phyloP scores from a whole-genome alignment of 2,113 vertebrate species.

The Alces alces region DNA sequence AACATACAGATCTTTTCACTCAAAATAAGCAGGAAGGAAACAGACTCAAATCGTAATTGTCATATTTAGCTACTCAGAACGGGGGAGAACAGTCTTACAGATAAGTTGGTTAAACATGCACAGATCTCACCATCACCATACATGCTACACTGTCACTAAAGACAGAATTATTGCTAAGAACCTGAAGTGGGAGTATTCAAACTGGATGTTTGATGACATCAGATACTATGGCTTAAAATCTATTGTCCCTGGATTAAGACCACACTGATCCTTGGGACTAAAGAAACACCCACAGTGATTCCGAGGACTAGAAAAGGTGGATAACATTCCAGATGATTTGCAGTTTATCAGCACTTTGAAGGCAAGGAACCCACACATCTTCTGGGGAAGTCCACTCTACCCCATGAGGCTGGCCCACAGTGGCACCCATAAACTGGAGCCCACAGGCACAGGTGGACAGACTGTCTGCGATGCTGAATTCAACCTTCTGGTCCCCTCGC shows the following conservation, averaged over 20 bases:
- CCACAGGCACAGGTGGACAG: neutral
- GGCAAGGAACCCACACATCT: neutral
- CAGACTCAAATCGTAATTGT: constrained; percentile 45
- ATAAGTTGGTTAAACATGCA: constrained; percentile 20
- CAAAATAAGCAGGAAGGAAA: constrained; percentile 56
- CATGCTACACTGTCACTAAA: neutral
- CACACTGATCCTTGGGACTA: neutral
- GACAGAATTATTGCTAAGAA: neutral
- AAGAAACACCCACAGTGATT: neutral
- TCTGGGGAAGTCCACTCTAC: neutral
- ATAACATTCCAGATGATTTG: neutral
- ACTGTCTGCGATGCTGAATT: neutral
- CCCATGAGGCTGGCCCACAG: neutral
- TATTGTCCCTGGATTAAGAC: neutral
- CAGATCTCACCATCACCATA: neutral
- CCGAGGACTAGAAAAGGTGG: neutral
- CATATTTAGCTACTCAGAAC: constrained; percentile 42
- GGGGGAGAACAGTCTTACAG: neutral
- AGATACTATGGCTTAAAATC: neutral
- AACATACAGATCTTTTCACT: constrained; percentile 51
- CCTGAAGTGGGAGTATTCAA: neutral
- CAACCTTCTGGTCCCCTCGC: neutral
- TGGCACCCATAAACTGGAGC: neutral
- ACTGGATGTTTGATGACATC: neutral
- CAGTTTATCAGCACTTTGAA: neutral